Evolutionary conservation across 2,888 invertebrate species (phyloP).

Genomic region (Pristionchus maxplancki): DNA sequence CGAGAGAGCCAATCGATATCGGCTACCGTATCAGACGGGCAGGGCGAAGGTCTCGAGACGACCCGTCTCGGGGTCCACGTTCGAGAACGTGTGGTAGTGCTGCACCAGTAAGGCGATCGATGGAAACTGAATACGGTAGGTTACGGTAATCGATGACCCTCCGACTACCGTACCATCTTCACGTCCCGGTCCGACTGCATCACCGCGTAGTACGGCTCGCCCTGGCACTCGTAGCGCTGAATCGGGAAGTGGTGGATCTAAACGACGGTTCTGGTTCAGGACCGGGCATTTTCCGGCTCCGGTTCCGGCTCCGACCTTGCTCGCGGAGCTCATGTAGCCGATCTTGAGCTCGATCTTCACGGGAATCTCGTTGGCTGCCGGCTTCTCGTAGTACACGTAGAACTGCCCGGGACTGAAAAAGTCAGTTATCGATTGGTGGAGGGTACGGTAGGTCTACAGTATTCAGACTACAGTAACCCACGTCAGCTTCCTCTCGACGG

Average conservation of each 20-base stretch:
- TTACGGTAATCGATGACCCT: not conserved
- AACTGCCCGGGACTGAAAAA: not conserved
- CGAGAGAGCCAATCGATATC: conserved; percentile 7
- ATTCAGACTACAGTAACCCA: not conserved
- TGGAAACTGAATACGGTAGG: not conserved
- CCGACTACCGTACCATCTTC: conserved; percentile 7
- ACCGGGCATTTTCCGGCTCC: not conserved
- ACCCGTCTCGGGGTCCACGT: conserved; percentile 23
- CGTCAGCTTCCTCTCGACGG: conserved; percentile 25
- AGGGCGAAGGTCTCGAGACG: conserved; percentile 22
- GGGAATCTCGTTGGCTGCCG: not conserved
- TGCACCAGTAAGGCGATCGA: conserved; percentile 18
- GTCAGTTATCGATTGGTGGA: not conserved
- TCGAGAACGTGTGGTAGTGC: conserved; percentile 42
- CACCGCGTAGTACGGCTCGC: conserved; percentile 25
- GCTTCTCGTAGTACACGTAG: conserved; percentile 40
- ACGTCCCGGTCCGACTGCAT: conserved; percentile 34
- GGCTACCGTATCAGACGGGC: conserved; percentile 37
- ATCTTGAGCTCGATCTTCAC: conserved; percentile 41
- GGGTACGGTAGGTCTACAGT: not conserved
- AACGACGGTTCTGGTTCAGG: not conserved
- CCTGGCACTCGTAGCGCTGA: conserved; percentile 15
- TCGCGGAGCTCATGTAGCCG: conserved; percentile 43
- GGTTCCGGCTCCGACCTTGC: conserved; percentile 23
- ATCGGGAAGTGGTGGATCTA: conserved; percentile 45